Evolutionary conservation across 53 echinoderm and acorn worm genomes (phyloP).

Genomic region (Glandiceps talaboti): DNA sequence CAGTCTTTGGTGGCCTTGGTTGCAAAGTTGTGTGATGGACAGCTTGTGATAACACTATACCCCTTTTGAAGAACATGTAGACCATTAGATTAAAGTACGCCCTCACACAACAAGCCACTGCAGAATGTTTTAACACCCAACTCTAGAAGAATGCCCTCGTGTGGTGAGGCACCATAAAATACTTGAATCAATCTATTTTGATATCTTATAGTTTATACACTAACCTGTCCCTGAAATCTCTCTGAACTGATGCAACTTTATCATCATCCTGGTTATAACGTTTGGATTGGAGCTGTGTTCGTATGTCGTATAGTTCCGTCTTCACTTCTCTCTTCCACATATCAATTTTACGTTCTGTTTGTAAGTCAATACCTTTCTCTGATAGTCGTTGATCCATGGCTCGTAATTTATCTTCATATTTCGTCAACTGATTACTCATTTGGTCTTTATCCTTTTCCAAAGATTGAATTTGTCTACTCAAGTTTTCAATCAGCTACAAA

Average conservation of each 20-base stretch:
- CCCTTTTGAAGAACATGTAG: too few relatives aligned
- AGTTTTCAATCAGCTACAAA: constrained; percentile 55
- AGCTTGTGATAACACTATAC: too few relatives aligned
- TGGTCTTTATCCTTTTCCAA: constrained; percentile 63
- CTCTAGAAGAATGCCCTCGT: too few relatives aligned
- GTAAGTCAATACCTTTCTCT: constrained; percentile 56
- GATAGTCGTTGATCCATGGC: constrained; percentile 39
- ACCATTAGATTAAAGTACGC: too few relatives aligned
- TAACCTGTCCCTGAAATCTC: constrained; percentile 59
- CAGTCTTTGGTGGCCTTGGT: too few relatives aligned
- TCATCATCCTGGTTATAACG: constrained; percentile 8
- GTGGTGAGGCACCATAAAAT: too few relatives aligned
- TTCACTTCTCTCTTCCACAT: constrained; percentile 55
- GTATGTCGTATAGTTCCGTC: constrained; percentile 52
- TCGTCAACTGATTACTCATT: constrained; percentile 31
- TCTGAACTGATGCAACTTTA: constrained; percentile 25
- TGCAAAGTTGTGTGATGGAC: too few relatives aligned
- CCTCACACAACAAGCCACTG: too few relatives aligned
- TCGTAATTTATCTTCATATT: constrained; percentile 54
- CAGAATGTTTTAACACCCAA: too few relatives aligned
- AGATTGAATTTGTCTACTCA: constrained; percentile 47
- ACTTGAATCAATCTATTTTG: too few relatives aligned
- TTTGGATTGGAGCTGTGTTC: constrained; percentile 36
- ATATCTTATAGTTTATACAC: too few relatives aligned
- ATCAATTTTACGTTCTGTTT: constrained; percentile 61